Conservation (phyloP, 2,113 vertebrate genomes). For the Neolamprologus variostigma region DNA sequence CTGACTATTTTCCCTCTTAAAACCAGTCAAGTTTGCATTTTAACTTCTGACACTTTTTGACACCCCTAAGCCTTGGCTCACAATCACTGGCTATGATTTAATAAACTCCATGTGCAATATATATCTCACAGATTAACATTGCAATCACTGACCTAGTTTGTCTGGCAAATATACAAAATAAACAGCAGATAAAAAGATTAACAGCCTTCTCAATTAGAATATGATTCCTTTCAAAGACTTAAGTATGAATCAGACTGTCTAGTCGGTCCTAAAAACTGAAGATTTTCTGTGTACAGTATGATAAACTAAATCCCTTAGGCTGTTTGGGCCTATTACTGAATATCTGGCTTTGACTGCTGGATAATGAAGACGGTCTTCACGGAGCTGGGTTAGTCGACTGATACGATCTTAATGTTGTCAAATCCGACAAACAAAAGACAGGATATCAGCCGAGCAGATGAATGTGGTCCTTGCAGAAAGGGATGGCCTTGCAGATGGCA, state of each 20-base stretch:
- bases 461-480: neutral
- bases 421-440: slow-evolving; percentile 37
- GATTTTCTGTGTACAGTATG: neutral
- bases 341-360: slow-evolving; percentile 39
- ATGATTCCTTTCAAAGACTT: slow-evolving; percentile 6
- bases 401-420: slow-evolving; percentile 57
- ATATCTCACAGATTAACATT: neutral
- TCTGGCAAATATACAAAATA: neutral
- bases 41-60: neutral
- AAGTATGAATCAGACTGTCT: neutral
- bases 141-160: neutral
- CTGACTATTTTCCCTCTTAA: neutral
- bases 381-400: slow-evolving; percentile 11
- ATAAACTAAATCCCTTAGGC: slow-evolving; percentile 18
- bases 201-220: slow-evolving; percentile 2
- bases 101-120: neutral
- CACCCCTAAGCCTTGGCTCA: neutral
- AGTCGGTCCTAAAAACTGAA: neutral
- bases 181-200: slow-evolving; percentile 12
- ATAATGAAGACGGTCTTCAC: slow-evolving; percentile 40
- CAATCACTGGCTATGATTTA: neutral
- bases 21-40: neutral
- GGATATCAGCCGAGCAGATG: slow-evolving; percentile 2
- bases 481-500: neutral
- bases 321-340: slow-evolving; percentile 30